Evolutionary conservation across 2,797 vertebrate species (phyloP), one percentile per base, ranked within the genome.

Genomic region (Arnoldichthys spilopterus): DNA sequence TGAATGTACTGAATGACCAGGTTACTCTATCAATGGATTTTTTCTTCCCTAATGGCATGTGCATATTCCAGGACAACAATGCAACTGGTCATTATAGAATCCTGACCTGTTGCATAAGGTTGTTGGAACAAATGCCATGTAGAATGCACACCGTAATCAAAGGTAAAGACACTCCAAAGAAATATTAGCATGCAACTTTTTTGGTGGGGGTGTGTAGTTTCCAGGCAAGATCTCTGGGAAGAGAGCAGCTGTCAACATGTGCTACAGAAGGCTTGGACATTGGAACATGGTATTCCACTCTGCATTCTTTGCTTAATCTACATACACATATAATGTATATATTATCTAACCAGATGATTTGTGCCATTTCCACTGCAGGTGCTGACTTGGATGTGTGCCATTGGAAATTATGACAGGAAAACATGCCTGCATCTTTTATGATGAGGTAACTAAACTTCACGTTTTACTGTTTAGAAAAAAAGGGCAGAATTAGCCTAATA

Each of bases 341-440:
- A 34, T 51, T 1, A 2, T 63, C 28, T 20, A 18, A 53, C 13
- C 53, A 13, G 53, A 26, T 4, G 13, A 30, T 64, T 34, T 63
- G 24, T 70, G 49, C 28, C 12, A n/a, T 75, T 67, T 20, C 61
- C 51, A 59, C 26, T 12, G 34, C 87, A 99, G 98, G 98, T 95
- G 98, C 98, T 84, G 98, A 99, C 93, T 99, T 99, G 98, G 97
- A 99, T 30, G 97, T 99, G 94, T 99, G 98, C 97, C 98, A n/a
- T 99, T 97, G 96, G 95, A 89, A 98, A 96, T 92, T 99, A 99
- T 99, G 89, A 99, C 98, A 18, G 98, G 98, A 86, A 99, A 98
- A 83, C 98, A 99, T 0, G 97, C 98, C 86, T 99, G 98, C 88
- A 99, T 99, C 91, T 99, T 99, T 92, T 99, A 97, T 1, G 97